These are phyloP conservation scores for Nomada ferruginata DNA, from an alignment of 2,888 invertebrate species.

Conservation along the genomic window DNA sequence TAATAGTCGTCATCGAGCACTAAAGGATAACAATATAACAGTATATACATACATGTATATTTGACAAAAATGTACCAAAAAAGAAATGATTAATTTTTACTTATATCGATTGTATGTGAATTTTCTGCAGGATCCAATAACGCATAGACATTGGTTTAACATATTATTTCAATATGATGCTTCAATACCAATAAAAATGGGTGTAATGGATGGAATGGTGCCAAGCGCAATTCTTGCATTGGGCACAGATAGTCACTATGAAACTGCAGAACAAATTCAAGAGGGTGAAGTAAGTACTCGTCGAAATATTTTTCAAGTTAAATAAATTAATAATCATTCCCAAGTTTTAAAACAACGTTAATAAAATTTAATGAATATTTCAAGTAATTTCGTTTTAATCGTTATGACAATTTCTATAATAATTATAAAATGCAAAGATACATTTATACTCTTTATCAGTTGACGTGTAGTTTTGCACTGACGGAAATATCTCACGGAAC, in stretches of 20 bases:
- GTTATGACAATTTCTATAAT: neutral
- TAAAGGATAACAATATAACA: constrained; percentile 21
- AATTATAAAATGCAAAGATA: neutral
- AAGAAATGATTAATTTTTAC: neutral
- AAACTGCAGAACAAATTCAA: constrained; percentile 78
- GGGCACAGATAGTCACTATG: constrained; percentile 84
- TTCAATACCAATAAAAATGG: constrained; percentile 79
- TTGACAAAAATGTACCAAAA: neutral
- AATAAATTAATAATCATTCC: neutral
- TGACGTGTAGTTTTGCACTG: constrained; percentile 93
- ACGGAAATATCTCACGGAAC: constrained; percentile 98
- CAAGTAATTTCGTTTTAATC: neutral
- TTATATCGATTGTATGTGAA: neutral
- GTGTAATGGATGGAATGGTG: constrained; percentile 84
- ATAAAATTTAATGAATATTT: neutral
- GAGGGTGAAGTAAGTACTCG: constrained; percentile 77
- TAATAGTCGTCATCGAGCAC: constrained; percentile 23
- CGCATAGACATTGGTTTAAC: constrained; percentile 34
- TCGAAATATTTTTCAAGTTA: constrained; percentile 6
- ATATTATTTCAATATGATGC: constrained; percentile 39
- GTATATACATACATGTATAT: constrained; percentile 18
- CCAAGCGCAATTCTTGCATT: constrained; percentile 83
- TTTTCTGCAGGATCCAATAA: constrained; percentile 40
- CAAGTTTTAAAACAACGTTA: neutral
- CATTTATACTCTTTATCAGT: constrained; percentile 81